Evolutionary conservation across 2,797 vertebrate genomes (phyloP).

Genomic region (Sebastes minor): DNA sequence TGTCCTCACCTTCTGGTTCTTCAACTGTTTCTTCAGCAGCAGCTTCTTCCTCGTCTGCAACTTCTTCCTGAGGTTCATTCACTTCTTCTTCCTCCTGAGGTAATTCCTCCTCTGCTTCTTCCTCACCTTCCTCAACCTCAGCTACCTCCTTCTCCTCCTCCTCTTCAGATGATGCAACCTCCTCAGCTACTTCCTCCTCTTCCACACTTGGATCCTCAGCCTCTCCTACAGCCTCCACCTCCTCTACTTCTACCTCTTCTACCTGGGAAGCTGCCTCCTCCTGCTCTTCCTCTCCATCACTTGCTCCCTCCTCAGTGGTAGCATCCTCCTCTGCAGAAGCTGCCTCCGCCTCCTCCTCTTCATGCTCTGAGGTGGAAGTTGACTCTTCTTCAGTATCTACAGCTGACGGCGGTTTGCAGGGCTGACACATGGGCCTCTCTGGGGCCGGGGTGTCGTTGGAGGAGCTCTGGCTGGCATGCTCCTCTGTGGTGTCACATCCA

Average conservation of each 20-base stretch:
- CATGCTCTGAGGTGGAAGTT: conserved; percentile 17
- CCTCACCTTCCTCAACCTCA: conserved; percentile 7
- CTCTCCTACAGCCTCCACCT: conserved; percentile 28
- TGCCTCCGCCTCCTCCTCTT: conserved; percentile 22
- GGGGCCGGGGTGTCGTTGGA: conserved; percentile 86
- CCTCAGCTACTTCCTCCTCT: conserved; percentile 9
- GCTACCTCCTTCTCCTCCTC: background rate
- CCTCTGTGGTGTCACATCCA: conserved; percentile 73
- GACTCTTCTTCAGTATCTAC: conserved; percentile 43
- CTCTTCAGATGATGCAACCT: conserved; percentile 10
- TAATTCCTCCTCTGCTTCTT: conserved; percentile 8
- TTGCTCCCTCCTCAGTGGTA: conserved; percentile 13
- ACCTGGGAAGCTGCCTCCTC: conserved; percentile 4
- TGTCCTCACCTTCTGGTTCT: conserved; percentile 8
- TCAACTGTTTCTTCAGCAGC: conserved; percentile 9
- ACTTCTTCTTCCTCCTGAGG: conserved; percentile 26
- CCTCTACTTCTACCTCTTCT: conserved; percentile 39
- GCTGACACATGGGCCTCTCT: conserved; percentile 76
- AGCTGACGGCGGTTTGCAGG: conserved; percentile 61
- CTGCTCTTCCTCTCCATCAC: conserved; percentile 29
- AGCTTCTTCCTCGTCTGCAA: conserved; percentile 4
- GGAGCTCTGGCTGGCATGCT: conserved; percentile 75
- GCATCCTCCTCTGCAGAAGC: conserved; percentile 12
- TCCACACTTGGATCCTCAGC: conserved; percentile 25
- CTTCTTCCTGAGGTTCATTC: conserved; percentile 16